Conservation (phyloP, 2,888 invertebrate species). For the Galeruca laticollis region DNA sequence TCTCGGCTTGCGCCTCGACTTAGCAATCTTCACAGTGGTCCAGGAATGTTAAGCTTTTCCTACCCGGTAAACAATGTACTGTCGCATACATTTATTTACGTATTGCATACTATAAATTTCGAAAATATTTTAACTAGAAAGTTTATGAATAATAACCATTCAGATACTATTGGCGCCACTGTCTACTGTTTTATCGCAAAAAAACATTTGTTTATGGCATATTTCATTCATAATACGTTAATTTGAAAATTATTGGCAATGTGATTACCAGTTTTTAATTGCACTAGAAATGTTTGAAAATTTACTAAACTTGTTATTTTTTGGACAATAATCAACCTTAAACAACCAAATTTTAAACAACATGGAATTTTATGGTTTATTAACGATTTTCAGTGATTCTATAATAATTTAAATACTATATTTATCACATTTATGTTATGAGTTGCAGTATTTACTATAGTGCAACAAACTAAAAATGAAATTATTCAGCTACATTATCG, state of each 20-base stretch:
- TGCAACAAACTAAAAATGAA: too few relatives aligned
- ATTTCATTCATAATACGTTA: background rate
- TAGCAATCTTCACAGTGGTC: too few relatives aligned
- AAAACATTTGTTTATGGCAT: background rate
- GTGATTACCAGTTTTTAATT: background rate
- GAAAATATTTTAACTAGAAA: background rate
- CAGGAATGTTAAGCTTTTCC: too few relatives aligned
- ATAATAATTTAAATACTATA: background rate
- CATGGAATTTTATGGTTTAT: background rate
- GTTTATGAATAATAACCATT: slow-evolving; percentile 5
- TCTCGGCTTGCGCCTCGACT: too few relatives aligned
- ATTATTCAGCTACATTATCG: too few relatives aligned
- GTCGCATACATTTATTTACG: too few relatives aligned
- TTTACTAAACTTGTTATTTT: too few relatives aligned
- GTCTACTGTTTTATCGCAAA: background rate
- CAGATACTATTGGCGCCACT: slow-evolving; percentile 14
- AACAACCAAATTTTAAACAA: background rate
- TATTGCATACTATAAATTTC: background rate
- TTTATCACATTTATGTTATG: background rate
- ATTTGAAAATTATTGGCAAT: background rate
- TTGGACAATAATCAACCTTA: background rate
- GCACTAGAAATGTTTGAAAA: background rate
- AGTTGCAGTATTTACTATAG: too few relatives aligned
- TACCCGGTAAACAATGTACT: too few relatives aligned
- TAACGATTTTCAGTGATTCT: background rate